Conservation (phyloP, 1,140 invertebrate genomes). For the Condylostylus longicornis region DNA sequence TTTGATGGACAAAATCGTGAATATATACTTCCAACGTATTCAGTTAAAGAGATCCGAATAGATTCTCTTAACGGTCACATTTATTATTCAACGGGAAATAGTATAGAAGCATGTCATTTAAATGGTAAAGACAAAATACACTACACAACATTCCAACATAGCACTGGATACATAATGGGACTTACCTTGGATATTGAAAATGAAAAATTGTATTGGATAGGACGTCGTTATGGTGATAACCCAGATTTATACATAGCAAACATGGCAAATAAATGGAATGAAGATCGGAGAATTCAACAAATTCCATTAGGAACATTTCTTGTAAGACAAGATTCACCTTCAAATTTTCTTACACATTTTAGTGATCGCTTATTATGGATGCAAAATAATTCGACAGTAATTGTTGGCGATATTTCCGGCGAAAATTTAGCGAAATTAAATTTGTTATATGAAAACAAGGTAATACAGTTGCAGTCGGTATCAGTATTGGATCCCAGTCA, state of each 20-base stretch:
- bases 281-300: constrained; percentile 8
- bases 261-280: constrained; percentile 36
- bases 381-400: constrained; percentile 53
- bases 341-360: constrained; percentile 59
- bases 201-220: constrained; percentile 62
- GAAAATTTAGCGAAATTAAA: constrained; percentile 54
- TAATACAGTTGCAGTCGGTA: constrained; percentile 55
- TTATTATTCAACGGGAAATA: constrained; percentile 75
- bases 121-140: constrained; percentile 51
- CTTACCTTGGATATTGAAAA: constrained; percentile 62
- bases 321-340: constrained; percentile 38
- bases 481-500: constrained; percentile 54
- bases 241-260: constrained; percentile 52
- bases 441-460: too few species aligned
- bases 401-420: constrained; percentile 61
- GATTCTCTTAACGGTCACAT: constrained; percentile 68
- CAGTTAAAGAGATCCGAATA: constrained; percentile 61
- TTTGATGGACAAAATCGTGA: constrained; percentile 53
- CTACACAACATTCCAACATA: constrained; percentile 6
- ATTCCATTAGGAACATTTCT: constrained; percentile 33
- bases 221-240: constrained; percentile 56
- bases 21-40: constrained; percentile 58
- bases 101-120: constrained; percentile 59
- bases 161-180: constrained; percentile 45
- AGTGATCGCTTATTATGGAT: constrained; percentile 66